Base-by-base conservation (phyloP, 2,888 invertebrate genomes). In the Syrphus vitripennis region DNA sequence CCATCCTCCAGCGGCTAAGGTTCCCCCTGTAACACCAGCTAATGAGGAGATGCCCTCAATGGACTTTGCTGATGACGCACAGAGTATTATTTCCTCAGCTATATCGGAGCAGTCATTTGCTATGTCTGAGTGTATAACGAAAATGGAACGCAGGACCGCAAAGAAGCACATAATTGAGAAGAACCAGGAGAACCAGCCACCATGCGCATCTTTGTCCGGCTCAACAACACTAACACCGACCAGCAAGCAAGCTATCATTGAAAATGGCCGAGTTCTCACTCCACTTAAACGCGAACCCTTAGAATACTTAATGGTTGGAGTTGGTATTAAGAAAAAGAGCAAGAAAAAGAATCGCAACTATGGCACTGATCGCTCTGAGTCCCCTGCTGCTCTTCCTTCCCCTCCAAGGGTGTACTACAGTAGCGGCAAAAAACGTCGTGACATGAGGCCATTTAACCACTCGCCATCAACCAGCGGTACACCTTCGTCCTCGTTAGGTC, bases 21-120 rank as follows among this genome's bases (percentile, higher is more conserved):
- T 95, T 63, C 95, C 95, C 45, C 95, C 95, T 9, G 95, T 95
- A 19, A 95, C 95, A 4, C 95, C 95, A 61, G 94, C 95, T 50
- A 94, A 94, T 59, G 96, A 95, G 88, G 95, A 95, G 48, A 90
- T 94, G 6, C 95, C 95, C 61, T 34, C 72, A 12, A 89, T 89
- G 9, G 95, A 95, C 89, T 92, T 91, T 72, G 91, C 89, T 67
- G 92, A 92, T 65, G 96, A 96, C 89, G 94, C 95, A 19, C 96
- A 96, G 88, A 96, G 96, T 92, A 94, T 96, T 50, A 93, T 96
- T 88, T 96, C 96, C 16, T 96, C 96, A 37, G 95, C 94, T 14
- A 94, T 96, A 92, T 96, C 96, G 67, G 95, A 95, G 92, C 94
- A 95, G 89, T 95, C 96, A 74, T 94, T 95, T 91, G 95, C 95